These are phyloP conservation scores for Diplosoma virens DNA, from an alignment of 23 tunicate genomes.

Conservation along the genomic window DNA sequence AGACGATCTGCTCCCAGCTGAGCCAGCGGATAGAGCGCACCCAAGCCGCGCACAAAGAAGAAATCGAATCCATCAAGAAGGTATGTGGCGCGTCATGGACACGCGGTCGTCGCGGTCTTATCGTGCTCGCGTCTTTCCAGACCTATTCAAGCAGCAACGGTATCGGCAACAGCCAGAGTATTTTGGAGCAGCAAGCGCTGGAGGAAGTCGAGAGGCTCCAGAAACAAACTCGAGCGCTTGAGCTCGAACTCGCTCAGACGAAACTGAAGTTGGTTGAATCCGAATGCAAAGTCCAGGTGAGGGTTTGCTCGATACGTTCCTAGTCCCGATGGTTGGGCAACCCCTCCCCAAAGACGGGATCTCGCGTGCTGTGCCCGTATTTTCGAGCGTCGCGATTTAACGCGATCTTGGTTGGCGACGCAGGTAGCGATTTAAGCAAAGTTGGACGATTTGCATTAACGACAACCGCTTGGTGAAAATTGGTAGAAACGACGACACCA, in stretches of 20 bases:
- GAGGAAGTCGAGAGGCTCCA: constrained; percentile 34
- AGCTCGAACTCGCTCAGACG: constrained; percentile 83
- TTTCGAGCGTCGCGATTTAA: neutral
- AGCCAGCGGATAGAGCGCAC: constrained; percentile 65
- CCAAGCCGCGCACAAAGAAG: constrained; percentile 54
- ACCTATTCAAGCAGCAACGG: too few species aligned
- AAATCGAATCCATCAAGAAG: constrained; percentile 25
- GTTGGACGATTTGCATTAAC: too few species aligned
- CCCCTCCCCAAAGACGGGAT: too few species aligned
- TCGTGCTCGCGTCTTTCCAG: neutral
- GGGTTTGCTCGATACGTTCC: neutral
- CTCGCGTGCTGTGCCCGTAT: too few species aligned
- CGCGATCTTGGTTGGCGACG: too few species aligned
- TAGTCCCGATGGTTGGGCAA: too few species aligned
- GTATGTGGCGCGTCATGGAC: constrained; percentile 1
- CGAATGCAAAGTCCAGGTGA: constrained; percentile 81
- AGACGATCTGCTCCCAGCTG: constrained; percentile 69
- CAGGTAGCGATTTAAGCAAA: too few species aligned
- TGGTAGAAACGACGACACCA: too few species aligned
- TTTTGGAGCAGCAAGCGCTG: neutral
- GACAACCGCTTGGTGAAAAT: too few species aligned
- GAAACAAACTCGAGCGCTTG: constrained; percentile 68
- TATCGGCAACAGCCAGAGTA: too few species aligned
- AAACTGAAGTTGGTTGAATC: constrained; percentile 84
- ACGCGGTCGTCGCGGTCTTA: constrained; percentile 22